A percentile compares a stretch with the other conserved stretches of the same genome.
Evolutionary conservation across 2,797 vertebrate species (phyloP).

Genomic region (Tenualosa thibaudeaui): DNA sequence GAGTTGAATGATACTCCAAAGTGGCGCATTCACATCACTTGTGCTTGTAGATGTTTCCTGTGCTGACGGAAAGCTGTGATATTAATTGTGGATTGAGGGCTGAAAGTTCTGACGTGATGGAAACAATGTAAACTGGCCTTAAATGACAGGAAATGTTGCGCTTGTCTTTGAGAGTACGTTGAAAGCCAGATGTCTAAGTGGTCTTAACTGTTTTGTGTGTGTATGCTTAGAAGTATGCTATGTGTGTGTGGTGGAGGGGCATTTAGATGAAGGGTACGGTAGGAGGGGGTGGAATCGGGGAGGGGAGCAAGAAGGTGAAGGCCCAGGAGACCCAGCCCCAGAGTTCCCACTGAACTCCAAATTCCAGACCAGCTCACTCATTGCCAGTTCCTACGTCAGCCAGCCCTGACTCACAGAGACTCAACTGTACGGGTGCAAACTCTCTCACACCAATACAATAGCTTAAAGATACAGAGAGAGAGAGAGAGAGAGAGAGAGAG

Average conservation of each 20-base stretch:
- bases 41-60: not conserved
- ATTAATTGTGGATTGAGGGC: conserved; percentile 39
- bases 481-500: too few relatives aligned
- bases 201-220: not conserved
- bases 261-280: conserved; percentile 26
- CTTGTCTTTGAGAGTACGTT: not conserved
- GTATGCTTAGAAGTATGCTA: not conserved
- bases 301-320: conserved; percentile 49
- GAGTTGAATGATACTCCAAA: not conserved
- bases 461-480: not conserved
- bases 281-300: conserved; percentile 3
- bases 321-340: conserved; percentile 58
- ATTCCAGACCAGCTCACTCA: conserved; percentile 73
- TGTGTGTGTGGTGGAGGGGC: conserved; percentile 39
- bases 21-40: not conserved
- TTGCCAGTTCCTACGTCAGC: conserved; percentile 54
- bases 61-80: not conserved
- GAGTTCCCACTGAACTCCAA: conserved; percentile 68
- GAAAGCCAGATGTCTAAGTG: conserved; percentile 39
- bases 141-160: conserved; percentile 1
- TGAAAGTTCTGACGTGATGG: conserved; percentile 41
- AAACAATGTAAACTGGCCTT: conserved; percentile 9
- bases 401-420: conserved; percentile 57
- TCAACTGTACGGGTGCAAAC: conserved; percentile 13
- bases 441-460: not conserved